Conservation (phyloP, 2,797 vertebrate species). For the Gallinago solitaria region DNA sequence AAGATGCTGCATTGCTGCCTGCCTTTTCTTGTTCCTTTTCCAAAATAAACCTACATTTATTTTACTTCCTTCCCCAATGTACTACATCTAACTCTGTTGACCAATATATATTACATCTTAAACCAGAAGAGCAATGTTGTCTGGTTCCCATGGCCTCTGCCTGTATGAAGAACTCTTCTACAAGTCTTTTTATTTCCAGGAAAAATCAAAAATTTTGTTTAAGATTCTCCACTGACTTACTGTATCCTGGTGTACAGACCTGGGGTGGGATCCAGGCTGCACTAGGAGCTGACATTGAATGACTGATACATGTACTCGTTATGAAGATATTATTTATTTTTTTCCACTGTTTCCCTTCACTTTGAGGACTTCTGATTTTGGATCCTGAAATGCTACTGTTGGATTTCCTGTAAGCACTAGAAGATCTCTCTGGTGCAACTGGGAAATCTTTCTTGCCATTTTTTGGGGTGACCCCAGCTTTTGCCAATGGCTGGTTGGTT, state of each 20-base stretch:
- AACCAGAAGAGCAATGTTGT: not conserved
- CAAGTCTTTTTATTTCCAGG: not conserved
- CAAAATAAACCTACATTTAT: not conserved
- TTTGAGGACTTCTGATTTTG: not conserved
- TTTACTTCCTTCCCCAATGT: not conserved
- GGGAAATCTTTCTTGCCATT: not conserved
- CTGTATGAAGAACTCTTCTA: not conserved
- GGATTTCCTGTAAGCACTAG: not conserved
- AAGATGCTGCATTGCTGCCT: not conserved
- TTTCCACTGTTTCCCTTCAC: not conserved
- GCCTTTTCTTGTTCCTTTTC: not conserved
- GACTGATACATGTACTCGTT: not conserved
- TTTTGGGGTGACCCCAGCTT: not conserved
- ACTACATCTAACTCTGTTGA: not conserved
- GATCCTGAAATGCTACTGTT: not conserved
- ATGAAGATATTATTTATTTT: not conserved
- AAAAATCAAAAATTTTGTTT: not conserved
- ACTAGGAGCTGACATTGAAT: not conserved
- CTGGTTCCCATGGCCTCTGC: not conserved
- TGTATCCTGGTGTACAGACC: not conserved
- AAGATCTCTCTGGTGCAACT: not conserved
- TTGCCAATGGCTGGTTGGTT: not conserved
- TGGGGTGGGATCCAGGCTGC: no score
- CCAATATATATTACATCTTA: not conserved
- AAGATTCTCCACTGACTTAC: not conserved